These are phyloP conservation scores for Camponotus floridanus DNA, from an alignment of 1,140 invertebrate species.

Conservation along the genomic window DNA sequence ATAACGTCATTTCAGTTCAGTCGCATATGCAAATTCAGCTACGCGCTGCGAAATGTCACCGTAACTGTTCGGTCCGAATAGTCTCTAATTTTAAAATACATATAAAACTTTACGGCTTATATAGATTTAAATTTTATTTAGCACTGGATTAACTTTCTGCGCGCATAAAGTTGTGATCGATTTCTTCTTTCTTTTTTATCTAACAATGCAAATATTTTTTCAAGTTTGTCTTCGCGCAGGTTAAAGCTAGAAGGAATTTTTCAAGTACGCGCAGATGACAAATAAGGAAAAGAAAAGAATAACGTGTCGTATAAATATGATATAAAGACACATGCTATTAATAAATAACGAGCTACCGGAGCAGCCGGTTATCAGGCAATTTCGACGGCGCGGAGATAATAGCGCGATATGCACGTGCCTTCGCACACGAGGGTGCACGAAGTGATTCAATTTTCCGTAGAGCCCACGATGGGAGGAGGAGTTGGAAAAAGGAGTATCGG, in stretches of 20 bases:
- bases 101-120: background rate
- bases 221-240: background rate
- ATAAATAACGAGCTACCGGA: too few species aligned
- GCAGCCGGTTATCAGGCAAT: slow-evolving; percentile 26
- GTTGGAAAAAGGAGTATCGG: background rate
- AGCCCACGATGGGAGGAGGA: too few species aligned
- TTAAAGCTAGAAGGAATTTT: background rate
- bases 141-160: background rate
- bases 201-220: background rate
- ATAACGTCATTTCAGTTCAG: background rate
- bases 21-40: slow-evolving; percentile 18
- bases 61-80: background rate
- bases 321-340: background rate
- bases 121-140: background rate
- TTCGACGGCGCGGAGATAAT: slow-evolving; percentile 29
- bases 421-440: background rate
- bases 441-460: slow-evolving; percentile 23
- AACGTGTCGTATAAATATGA: background rate
- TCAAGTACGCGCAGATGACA: background rate
- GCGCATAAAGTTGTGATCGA: background rate
- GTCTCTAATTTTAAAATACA: background rate
- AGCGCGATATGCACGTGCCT: background rate
- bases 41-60: background rate
- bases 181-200: background rate
- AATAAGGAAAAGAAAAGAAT: background rate